Percentiles rank a stretch among this genome's conserved stretches.
These are phyloP conservation scores for Mechanitis messenoides DNA, from an alignment of 2,888 invertebrate species.

Conservation along the genomic window DNA sequence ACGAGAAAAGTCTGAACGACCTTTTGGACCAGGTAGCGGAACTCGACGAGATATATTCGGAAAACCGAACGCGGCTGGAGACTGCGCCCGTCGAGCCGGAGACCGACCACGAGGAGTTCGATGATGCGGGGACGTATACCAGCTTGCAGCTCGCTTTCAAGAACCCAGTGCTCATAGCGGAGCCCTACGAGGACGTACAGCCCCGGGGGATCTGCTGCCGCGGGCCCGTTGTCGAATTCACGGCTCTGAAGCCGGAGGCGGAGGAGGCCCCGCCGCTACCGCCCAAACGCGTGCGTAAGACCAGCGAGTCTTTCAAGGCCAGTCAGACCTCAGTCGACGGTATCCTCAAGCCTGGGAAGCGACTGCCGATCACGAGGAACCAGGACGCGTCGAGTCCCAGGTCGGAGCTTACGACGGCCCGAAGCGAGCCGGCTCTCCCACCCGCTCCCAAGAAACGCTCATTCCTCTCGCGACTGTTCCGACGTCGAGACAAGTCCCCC, in stretches of 20 bases:
- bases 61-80: conserved; percentile 79
- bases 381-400: conserved; percentile 36
- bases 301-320: conserved; percentile 57
- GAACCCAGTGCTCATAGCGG: conserved; percentile 82
- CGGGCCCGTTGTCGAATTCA: conserved; percentile 73
- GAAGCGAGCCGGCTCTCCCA: conserved; percentile 64
- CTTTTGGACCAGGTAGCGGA: conserved; percentile 86
- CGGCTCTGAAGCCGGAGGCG: conserved; percentile 72
- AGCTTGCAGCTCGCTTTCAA: conserved; percentile 91
- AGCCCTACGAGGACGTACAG: conserved; percentile 78
- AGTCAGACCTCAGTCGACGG: conserved; percentile 67
- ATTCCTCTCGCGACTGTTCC: conserved; percentile 67
- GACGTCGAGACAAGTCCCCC: conserved; percentile 64
- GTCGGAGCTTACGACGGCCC: conserved; percentile 46
- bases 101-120: conserved; percentile 79
- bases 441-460: conserved; percentile 66
- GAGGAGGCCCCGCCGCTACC: conserved; percentile 85
- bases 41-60: conserved; percentile 87
- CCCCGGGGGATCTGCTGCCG: conserved; percentile 65
- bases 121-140: conserved; percentile 88
- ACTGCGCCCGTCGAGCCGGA: conserved; percentile 47
- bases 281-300: conserved; percentile 84
- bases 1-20: conserved; percentile 82
- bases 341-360: conserved; percentile 57
- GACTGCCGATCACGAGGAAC: conserved; percentile 50